phyloP scores from a whole-genome alignment of 2,797 vertebrate species.

The Crocodylus rhombifer region DNA sequence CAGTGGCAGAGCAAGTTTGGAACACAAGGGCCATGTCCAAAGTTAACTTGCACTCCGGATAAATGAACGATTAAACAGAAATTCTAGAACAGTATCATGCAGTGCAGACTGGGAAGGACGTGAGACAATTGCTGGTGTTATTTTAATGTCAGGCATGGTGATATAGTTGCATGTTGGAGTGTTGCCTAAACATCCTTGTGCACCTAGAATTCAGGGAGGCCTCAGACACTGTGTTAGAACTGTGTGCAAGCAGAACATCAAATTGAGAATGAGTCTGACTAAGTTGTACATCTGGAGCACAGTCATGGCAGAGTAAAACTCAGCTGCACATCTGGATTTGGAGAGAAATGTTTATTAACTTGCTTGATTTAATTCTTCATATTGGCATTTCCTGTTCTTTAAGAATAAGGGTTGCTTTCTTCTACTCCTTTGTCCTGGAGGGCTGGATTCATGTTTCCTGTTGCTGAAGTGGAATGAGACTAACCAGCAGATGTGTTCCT shows the following conservation, averaged over 20 bases:
- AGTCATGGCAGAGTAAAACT: neutral
- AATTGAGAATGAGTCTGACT: neutral
- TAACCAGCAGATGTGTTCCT: neutral
- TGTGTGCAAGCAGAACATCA: neutral
- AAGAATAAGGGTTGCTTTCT: neutral
- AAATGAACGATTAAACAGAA: neutral
- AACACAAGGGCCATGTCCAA: neutral
- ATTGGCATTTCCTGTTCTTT: neutral
- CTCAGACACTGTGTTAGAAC: neutral
- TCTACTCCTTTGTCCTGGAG: neutral
- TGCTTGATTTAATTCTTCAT: neutral
- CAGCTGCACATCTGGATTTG: neutral
- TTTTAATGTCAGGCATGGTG: neutral
- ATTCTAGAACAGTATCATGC: neutral
- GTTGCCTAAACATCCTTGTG: too few species aligned
- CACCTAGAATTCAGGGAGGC: neutral
- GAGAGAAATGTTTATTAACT: neutral
- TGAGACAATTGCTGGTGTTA: neutral
- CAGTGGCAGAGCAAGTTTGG: neutral
- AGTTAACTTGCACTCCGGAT: too few species aligned
- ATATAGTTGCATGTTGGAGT: neutral
- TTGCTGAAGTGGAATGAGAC: neutral
- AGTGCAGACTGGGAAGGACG: neutral
- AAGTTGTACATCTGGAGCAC: neutral
- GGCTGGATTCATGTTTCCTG: neutral